Evolutionary conservation across 2,888 invertebrate genomes (phyloP), one percentile per base, ranked within the genome.

Genomic region (Spialia ferax): DNA sequence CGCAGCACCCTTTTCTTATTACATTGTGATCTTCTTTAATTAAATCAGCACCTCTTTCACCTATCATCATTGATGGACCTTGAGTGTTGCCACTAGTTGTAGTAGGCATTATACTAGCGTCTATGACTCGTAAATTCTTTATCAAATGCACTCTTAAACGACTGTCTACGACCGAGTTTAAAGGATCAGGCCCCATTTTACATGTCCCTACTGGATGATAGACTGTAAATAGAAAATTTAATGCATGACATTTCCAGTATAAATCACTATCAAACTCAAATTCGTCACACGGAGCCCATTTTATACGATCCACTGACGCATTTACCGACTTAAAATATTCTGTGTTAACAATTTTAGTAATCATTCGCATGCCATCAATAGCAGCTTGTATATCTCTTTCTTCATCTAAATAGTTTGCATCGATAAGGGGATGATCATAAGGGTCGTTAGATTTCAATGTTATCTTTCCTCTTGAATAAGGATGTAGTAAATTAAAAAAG

Each of bases 1-100:
- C n/a, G n/a, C 42, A 59, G 11, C 20, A 1, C 23, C 60, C 60
- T 7, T 18, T 48, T 11, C 4, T 26, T 48, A 48, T 48, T 15
- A 48, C 38, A 54, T 54, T 64, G 63, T 79, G 68, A 61, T 79
- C 80, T 75, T 95, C 91, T 81, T 96, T 96, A 57, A 97, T 95
- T 85, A 97, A 92, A 81, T 97, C 97, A 0, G 96, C 94, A 0
- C 94, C 96, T 78, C 96, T 96, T 79, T 97, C 97, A 0, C 95
- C 97, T 55, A 97, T 96, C 97, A 97, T 97, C 13, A 97, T 96
- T 0, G 95, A 94, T 0, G 97, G 96, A 0, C 96, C 97, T 79
- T 97, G 97, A 0, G 97, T 97, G 80, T 97, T 97, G 0, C 96
- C 97, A 78, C 96, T 97, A 0, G 96, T 94, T 59, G 96, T 94